Conservation (phyloP, 1,140 invertebrate species). For the Heliconius nattereri region DNA sequence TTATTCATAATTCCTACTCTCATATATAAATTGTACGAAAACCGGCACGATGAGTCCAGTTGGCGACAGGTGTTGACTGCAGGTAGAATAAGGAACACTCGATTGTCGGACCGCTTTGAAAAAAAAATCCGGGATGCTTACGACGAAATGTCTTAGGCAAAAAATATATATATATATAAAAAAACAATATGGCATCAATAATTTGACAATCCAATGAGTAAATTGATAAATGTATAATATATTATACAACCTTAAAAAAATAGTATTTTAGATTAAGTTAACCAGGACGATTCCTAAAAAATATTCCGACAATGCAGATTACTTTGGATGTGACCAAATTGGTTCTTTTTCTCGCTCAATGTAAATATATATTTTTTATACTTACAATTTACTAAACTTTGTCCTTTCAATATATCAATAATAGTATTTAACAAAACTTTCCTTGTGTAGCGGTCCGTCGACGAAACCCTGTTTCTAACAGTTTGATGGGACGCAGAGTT, state of each 20-base stretch:
- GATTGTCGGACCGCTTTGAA: constrained; percentile 42
- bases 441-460: constrained; percentile 45
- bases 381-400: not conserved
- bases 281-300: too few species aligned
- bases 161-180: not conserved
- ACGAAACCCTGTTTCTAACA: constrained; percentile 50
- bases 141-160: constrained; percentile 22
- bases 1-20: not conserved
- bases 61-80: constrained; percentile 69
- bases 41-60: constrained; percentile 5
- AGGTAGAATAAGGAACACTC: constrained; percentile 52
- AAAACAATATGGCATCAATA: not conserved
- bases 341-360: not conserved
- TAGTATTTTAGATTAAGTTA: too few species aligned
- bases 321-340: not conserved
- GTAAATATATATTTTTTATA: not conserved
- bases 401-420: not conserved
- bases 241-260: too few species aligned
- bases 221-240: too few species aligned
- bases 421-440: constrained; percentile 46
- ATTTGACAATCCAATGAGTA: not conserved
- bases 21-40: not conserved
- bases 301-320: too few species aligned
- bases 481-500: constrained; percentile 62
- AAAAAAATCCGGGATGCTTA: constrained; percentile 33